Evolutionary conservation across 2,888 invertebrate species (phyloP).

Genomic region (Proisotoma minuta): DNA sequence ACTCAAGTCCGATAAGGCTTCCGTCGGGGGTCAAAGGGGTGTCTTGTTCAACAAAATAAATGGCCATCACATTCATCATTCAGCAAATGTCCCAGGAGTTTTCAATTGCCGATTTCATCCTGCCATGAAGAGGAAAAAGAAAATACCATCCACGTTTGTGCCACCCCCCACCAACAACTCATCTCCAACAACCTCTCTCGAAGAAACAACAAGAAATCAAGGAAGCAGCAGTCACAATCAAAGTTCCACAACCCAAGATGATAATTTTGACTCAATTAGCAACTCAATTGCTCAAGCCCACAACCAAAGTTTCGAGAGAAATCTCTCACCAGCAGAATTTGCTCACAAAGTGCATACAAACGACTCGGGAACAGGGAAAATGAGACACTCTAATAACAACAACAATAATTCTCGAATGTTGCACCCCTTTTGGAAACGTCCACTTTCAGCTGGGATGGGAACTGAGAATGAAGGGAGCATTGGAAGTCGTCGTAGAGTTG

Average conservation of each 20-base stretch:
- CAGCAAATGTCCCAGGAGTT: conserved; percentile 64
- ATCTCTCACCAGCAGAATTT: no score
- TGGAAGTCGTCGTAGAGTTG: conserved; percentile 69
- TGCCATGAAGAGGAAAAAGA: conserved; percentile 70
- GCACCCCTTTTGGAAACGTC: conserved; percentile 49
- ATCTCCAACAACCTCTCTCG: conserved; percentile 3
- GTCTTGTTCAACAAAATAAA: conserved; percentile 40
- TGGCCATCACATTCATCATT: conserved; percentile 46
- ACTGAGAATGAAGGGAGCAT: conserved; percentile 73
- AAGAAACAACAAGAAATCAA: neutral
- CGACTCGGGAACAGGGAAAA: neutral
- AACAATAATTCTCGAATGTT: conserved; percentile 43
- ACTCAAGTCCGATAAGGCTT: conserved; percentile 12
- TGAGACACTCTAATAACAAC: neutral
- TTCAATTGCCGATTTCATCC: conserved; percentile 82
- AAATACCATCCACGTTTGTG: conserved; percentile 82
- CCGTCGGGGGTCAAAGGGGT: conserved; percentile 16
- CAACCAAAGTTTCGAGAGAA: neutral
- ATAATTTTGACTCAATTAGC: neutral
- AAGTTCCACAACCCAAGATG: neutral
- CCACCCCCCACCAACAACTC: conserved; percentile 60
- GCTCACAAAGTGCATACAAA: neutral
- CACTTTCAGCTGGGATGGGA: conserved; percentile 53
- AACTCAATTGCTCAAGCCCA: neutral
- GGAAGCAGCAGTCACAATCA: neutral